Conservation (phyloP, 2,797 vertebrate genomes). For the Megalops cyprinoides region DNA sequence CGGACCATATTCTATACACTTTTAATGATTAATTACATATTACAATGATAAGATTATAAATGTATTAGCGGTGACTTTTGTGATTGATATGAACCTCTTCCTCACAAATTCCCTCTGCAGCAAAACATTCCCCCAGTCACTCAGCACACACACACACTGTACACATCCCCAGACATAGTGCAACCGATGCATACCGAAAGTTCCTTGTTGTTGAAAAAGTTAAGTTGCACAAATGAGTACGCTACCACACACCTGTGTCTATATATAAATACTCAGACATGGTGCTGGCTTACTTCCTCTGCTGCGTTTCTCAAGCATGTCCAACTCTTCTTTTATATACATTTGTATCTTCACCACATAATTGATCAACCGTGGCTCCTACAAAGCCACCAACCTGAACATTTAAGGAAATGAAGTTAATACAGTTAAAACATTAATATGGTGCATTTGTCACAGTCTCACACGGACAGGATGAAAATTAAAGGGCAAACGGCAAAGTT, state of each 20-base stretch:
- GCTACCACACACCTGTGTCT: not conserved
- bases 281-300: not conserved
- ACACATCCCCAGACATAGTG: not conserved
- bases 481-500: no score
- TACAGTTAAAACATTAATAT: not conserved
- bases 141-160: not conserved
- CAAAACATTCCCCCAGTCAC: not conserved
- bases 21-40: not conserved
- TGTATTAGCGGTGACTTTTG: not conserved
- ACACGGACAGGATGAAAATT: no score
- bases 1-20: not conserved
- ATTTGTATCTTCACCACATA: constrained; percentile 28
- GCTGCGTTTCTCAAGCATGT: constrained; percentile 1
- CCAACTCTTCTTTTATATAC: constrained; percentile 19
- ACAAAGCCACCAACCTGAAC: not conserved
- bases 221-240: constrained; percentile 2
- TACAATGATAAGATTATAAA: not conserved
- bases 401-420: not conserved
- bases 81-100: not conserved
- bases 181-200: not conserved
- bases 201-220: not conserved
- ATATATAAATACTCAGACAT: not conserved
- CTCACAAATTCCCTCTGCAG: not conserved
- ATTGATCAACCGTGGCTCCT: constrained; percentile 3
- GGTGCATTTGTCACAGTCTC: not conserved